Evolutionary conservation across 2,113 vertebrate species (phyloP), one percentile per base, ranked within the genome.

Genomic region (Neogale vison): DNA sequence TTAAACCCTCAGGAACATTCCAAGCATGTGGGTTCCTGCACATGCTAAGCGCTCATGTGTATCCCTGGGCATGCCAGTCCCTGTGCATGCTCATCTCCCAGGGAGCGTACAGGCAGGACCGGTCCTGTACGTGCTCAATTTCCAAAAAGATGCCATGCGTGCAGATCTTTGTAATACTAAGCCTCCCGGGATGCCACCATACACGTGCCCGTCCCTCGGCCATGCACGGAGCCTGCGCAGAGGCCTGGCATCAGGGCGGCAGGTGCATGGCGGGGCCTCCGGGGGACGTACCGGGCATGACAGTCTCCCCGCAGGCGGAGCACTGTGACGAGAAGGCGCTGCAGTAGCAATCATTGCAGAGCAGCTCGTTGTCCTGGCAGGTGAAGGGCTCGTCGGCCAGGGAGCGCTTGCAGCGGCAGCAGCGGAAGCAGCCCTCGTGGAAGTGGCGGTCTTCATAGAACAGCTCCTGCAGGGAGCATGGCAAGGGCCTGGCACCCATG

Each of bases 271-370:
- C 1, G 31, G 79, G 45, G 23, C 7, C 34, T 65, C 0, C 3
- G 26, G 0, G n/a, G 4, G 36, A 88, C 98, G 26, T 99, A 99
- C 99, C 99, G 98, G 99, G 99, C 99, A 99, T 99, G 98, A 99
- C 99, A 0, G 99, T 99, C 99, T 99, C 99, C 98, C 99, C 99
- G 3, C 99, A 99, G 96, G 99, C 99, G 0, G 99, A 97, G 71
- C 99, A 99, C 77, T 99, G 99, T 88, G 99, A 99, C 80, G 99
- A 99, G 99, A 99, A 99, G 98, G 99, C 99, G 2, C 99, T 99
- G 98, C 99, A 99, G 99, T 99, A 99, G 98, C 99, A 99, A 98
- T 99, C 99, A 0, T 99, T 99, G 98, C 99, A 99, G 87, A 99
- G 99, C 98, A 99, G 98, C 82, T 99, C 99, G 1, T 99, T 99